phyloP scores from a whole-genome alignment of 2,113 vertebrate species.

The western clawed frog (Xenopus tropicalis) region DNA sequence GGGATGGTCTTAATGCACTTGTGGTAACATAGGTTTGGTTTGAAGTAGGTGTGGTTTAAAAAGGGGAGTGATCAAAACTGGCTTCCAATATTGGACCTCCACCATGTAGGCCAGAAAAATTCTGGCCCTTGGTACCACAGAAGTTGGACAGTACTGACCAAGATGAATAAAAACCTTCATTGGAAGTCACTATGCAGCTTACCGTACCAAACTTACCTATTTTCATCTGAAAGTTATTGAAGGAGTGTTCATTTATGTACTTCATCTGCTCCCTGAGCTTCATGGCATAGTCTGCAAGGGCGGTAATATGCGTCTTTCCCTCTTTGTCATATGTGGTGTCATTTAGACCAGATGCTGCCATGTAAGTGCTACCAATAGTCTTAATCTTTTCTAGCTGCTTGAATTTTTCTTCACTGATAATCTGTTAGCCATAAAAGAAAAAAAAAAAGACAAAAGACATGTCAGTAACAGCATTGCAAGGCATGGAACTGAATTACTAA shows the following conservation, averaged over 20 bases:
- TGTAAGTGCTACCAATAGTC: slow-evolving; percentile 94
- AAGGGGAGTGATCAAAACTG: too few relatives aligned
- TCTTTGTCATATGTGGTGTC: slow-evolving; percentile 88
- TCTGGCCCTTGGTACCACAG: too few relatives aligned
- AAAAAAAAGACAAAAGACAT: too few relatives aligned
- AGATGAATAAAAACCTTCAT: too few relatives aligned
- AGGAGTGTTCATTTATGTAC: slow-evolving; percentile 91
- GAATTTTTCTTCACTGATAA: slow-evolving; percentile 87
- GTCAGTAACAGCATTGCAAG: background rate
- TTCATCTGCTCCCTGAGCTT: slow-evolving; percentile 91
- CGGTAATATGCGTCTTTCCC: slow-evolving; percentile 80
- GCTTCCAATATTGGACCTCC: too few relatives aligned
- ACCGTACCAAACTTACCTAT: slow-evolving; percentile 67
- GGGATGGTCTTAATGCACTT: too few relatives aligned
- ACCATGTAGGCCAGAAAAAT: too few relatives aligned
- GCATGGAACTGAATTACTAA: background rate
- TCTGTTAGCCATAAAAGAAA: slow-evolving; percentile 60
- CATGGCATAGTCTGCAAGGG: slow-evolving; percentile 88
- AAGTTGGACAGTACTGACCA: too few relatives aligned
- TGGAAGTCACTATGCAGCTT: too few relatives aligned
- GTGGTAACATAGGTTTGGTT: too few relatives aligned
- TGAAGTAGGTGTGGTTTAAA: too few relatives aligned
- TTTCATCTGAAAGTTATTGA: slow-evolving; percentile 97
- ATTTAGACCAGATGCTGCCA: slow-evolving; percentile 89
- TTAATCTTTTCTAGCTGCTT: slow-evolving; percentile 95